Conservation (phyloP, 2,797 vertebrate species). For the Columba guinea region DNA sequence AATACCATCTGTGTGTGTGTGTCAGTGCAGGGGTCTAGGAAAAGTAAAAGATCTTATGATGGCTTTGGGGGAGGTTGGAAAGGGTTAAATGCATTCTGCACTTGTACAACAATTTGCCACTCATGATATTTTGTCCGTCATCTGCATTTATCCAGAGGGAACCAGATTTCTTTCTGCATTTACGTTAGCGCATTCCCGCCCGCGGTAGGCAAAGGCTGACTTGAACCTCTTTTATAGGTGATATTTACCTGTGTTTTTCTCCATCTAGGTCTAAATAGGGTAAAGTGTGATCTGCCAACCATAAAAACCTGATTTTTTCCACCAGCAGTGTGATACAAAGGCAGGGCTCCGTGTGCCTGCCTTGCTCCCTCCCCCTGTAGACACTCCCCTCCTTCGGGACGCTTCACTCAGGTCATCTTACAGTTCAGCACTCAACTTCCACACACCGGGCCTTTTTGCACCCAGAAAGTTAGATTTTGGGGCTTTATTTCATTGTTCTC, state of each 20-base stretch:
- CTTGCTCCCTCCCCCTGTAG: not conserved
- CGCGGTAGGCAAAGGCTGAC: not conserved
- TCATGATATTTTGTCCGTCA: not conserved
- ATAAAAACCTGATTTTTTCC: not conserved
- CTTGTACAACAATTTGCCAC: not conserved
- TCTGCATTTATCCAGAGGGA: not conserved
- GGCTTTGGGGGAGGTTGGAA: not conserved
- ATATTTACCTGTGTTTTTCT: not conserved
- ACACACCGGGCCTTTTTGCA: not conserved
- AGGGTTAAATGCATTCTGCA: not conserved
- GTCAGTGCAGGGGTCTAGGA: not conserved
- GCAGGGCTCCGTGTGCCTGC: not conserved
- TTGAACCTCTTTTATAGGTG: not conserved
- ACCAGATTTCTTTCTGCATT: not conserved
- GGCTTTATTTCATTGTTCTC: not conserved
- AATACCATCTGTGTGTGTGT: accelerated
- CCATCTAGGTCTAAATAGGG: not conserved
- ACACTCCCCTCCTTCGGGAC: not conserved
- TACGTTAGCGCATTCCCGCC: not conserved
- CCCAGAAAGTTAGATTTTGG: not conserved
- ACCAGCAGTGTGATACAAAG: not conserved
- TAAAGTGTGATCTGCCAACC: not conserved
- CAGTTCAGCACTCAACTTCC: not conserved
- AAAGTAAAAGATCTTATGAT: not conserved
- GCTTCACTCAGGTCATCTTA: not conserved